Base-by-base conservation (phyloP, 2,113 vertebrate genomes). In the Phylloscopus trochilus region DNA sequence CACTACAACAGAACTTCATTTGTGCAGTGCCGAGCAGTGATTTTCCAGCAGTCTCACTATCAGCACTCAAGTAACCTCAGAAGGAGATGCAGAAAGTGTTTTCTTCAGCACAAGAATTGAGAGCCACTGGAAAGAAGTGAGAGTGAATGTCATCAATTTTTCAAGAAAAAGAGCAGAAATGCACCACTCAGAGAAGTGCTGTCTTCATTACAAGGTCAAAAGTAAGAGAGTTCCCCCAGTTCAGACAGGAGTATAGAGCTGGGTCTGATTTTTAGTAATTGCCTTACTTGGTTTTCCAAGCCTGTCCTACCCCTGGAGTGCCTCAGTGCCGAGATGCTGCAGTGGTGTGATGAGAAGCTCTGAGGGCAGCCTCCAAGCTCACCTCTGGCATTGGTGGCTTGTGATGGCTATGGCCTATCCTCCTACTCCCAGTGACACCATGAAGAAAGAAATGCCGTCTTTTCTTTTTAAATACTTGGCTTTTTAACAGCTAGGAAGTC, bases 241-340 rank as follows among this genome's bases (percentile, higher is more conserved):
- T 90, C 28, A 68, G 90, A 79, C 13, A 59, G n/a, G 26, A 67
- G 9, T 1, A 2, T 44, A 64, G 22, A 49, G 55, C 19, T 90
- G 70, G 12, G 27, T 89, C 31, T 1, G 0, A 4, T 10, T 88
- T 90, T 90, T 24, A 53, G 15, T 21, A 37, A 22, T 37, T 76
- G 16, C 19, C 66, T 76, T 41, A 15, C 11, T 31, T 69, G 76
- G 2, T 80, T 93, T 83, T 33, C 81, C 46, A 78, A 83, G 37
- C 28, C 37, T 83, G 41, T 43, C 39, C 31, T 55, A 43, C 13
- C 31, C 11, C n/a, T 52, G 18, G 46, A 47, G 35, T 26, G 37
- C 12, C 49, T 56, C 69, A 52, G 41, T 6, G 3, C 18, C 76
- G 3, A 2, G 39, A 24, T 0, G 0, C 37, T 64, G n/a, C 0